phyloP scores from a whole-genome alignment of 2,797 vertebrate genomes.

The Neopelma chrysocephalum region DNA sequence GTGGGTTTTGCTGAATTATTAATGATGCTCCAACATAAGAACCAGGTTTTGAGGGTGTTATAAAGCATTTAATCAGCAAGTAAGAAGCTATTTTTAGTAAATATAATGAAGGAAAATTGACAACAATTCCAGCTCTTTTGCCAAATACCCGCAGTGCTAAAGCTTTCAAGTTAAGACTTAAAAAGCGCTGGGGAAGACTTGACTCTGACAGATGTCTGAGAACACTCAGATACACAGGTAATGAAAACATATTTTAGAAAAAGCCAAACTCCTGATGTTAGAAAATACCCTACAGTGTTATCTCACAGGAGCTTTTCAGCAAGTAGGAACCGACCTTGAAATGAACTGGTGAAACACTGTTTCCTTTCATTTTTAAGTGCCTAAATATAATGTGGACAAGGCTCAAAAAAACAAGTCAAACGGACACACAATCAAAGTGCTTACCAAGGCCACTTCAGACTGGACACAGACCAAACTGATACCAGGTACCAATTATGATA shows the following conservation, averaged over 20 bases:
- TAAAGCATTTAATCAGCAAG: conserved; percentile 20
- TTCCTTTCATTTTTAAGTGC: neutral
- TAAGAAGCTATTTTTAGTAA: conserved; percentile 15
- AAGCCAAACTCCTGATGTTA: neutral
- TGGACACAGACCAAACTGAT: neutral
- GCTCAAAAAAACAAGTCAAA: neutral
- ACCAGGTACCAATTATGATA: neutral
- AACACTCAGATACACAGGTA: neutral
- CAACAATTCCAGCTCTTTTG: conserved; percentile 20
- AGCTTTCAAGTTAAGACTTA: neutral
- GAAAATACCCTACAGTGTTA: neutral
- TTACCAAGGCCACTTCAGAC: neutral
- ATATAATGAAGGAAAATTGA: conserved; percentile 6
- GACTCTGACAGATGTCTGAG: neutral
- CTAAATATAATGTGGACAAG: neutral
- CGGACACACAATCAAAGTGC: neutral
- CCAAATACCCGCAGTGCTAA: neutral
- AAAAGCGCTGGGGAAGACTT: neutral
- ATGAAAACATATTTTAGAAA: neutral
- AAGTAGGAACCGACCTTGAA: neutral
- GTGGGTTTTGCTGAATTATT: neutral
- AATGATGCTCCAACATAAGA: neutral
- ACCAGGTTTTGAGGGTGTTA: neutral
- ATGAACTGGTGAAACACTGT: neutral
- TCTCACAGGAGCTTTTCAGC: neutral